Evolutionary conservation across 2,888 invertebrate species (phyloP), one percentile per base, ranked within the genome.

Genomic region (Gari tellinella): DNA sequence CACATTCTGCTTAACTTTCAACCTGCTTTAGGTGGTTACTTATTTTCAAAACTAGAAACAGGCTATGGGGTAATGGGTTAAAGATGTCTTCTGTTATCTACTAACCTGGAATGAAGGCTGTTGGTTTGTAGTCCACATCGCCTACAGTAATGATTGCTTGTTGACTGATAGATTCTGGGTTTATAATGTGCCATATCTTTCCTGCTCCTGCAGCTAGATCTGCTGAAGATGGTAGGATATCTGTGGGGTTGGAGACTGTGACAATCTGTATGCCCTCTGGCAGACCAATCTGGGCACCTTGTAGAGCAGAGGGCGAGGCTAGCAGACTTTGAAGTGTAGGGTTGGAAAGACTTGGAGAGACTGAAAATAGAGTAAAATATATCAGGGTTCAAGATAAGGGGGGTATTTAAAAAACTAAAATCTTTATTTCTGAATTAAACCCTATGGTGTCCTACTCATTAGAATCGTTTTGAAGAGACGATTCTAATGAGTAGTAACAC

Each of bases 181-280:
- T 87, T 26, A 89, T 80, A 38, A 89, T 80, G 61, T 90, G 90
- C 85, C 88, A 86, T 14, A 88, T 72, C 10, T 80, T 67, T 0
- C 84, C 85, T n/a, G n/a, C n/a, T 31, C 31, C 31, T 31, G 31
- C 31, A 15, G 72, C 62, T 0, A 73, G 67, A 51, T 83, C 82
- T 2, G 77, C 55, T 8, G 78, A 49, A 31, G 80, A 65, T n/a
- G 82, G 75, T 19, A 86, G 48, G 5, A 88, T 62, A 41, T 86
- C 86, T 14, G 83, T 73, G 1, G 87, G 72, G 31, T 80, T 81
- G 8, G 86, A 77, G 51, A 89, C 80, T 26, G 88, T 84, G 58
- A 89, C 86, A 21, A 89, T 87, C 77, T 89, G 89, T 51, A 89
- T 87, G 3, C 84, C 84, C 15, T 85, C 85, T 40, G 80, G 79